Conservation (phyloP, 2,113 vertebrate genomes). For the Hippocampus abdominalis region DNA sequence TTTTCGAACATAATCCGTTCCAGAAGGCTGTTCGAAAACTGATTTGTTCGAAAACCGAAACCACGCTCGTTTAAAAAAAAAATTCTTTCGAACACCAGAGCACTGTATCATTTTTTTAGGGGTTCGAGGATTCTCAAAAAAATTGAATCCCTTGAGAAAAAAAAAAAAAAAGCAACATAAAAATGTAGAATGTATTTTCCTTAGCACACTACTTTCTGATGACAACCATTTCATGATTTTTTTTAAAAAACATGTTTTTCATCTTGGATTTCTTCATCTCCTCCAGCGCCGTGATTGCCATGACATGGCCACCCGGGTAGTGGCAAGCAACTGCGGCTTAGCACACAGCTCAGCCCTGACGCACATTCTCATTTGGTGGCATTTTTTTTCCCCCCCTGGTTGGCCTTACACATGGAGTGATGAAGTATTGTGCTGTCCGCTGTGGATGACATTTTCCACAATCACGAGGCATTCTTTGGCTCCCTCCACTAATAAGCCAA, state of each 20-base stretch:
- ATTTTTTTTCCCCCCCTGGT: not conserved
- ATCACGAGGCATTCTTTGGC: constrained; percentile 27
- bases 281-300: constrained; percentile 45
- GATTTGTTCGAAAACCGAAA: no score
- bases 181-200: no score
- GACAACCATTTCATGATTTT: constrained; percentile 31
- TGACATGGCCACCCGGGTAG: constrained; percentile 68
- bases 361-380: not conserved
- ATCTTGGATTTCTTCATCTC: constrained; percentile 56
- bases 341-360: not conserved
- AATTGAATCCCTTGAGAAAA: no score
- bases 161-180: no score
- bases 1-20: no score
- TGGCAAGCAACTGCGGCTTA: constrained; percentile 55
- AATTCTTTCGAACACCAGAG: no score
- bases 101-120: no score
- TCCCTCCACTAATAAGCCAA: not conserved
- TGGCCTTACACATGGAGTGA: constrained; percentile 20
- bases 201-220: constrained; percentile 6
- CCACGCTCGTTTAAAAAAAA: no score
- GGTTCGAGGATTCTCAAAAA: no score
- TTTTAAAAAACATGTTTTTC: not conserved
- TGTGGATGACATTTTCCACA: constrained; percentile 30
- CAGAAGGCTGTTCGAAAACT: no score
- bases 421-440: constrained; percentile 36